Base-by-base conservation (phyloP, 53 echinoderm and acorn worm genomes). In the Holothuria leucospilota region DNA sequence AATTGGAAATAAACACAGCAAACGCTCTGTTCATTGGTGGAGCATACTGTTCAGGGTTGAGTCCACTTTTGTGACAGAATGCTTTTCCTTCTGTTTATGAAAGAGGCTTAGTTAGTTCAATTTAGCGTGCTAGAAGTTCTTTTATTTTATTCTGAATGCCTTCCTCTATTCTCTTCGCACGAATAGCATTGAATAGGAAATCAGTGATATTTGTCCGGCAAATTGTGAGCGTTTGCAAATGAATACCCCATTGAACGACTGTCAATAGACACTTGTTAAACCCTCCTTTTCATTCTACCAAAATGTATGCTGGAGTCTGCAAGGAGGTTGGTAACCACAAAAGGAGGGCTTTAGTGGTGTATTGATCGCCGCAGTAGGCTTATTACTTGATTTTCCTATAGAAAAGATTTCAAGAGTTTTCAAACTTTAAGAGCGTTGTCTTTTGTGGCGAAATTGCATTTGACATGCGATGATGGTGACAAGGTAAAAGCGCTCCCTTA, bases 121-220 rank as follows among this genome's bases (percentile, higher is more conserved):
- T 75, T 75, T 75, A 75, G 75, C 75, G 75, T 49, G 75, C 75
- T 51, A 75, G 75, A 75, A 49, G 24, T 23, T 49, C 51, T 49
- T 23, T 75, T 75, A 51, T 75, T 51, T 72, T 39, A 34, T 34
- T 24, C 72, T 46, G 40, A n/a, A 38, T 72, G 39, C 34, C 29
- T 49, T 49, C 27, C 51, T 75, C 21, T 21, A 20, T 49, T 75
- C 39, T 75, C 75, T 14, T 49, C 49, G n/a, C 49, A 49, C 75
- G 75, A 75, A 75, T 49, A 75, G 75, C 10, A 27, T 30, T 94
- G 90, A 94, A 94, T 90, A 69, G 88, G 80, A 92, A 94, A 92
- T 94, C 94, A 90, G 92, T 75, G 86, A 86, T 92, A 85, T 88
- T 94, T 94, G 94, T 94, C 90, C 92, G 81, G 92, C 90, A 94